Evolutionary conservation across 2,113 vertebrate species (phyloP), one percentile per base, ranked within the genome.

Genomic region (Centrocercus urophasianus): DNA sequence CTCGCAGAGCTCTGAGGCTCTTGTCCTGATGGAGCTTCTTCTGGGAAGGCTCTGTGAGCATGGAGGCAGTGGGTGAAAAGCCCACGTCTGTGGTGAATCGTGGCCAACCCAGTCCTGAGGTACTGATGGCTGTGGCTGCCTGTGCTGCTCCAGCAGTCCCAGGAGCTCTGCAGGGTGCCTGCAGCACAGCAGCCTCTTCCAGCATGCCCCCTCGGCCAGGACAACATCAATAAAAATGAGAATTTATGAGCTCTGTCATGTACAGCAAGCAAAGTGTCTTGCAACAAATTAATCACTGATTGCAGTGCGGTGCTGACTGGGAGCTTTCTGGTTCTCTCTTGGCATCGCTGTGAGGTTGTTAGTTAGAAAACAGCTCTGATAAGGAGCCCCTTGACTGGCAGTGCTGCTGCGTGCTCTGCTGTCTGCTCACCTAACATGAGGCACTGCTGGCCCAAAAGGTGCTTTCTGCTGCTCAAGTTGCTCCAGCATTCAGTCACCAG

Each of bases 241-340:
- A 42, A 95, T 94, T 93, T 72, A 94, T 95, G 93, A 96, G 96
- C 93, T 86, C 87, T 95, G 91, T 95, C 94, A 74, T 71, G 87
- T 83, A 47, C 79, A 86, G 94, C 91, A 75, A 91, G 95, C 82
- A 80, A 66, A 95, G 93, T 24, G 1, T 54, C 2, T 3, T 38
- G 87, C 84, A 73, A 93, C 89, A 92, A 87, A 94, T 96, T 94
- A 92, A 94, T 95, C 50, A 16, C 91, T 92, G 96, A 87, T 89
- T 76, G 93, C 32, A 1, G 11, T 25, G 72, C 83, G 4, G 69
- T 84, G 96, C 93, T 95, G 95, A 87, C 87, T 67, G 82, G 89
- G 89, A 87, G 89, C 93, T 87, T 95, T 93, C 82, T 90, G 50
- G 12, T 50, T 67, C 84, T 83, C 86, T 85, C 84, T 48, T 88